Conservation (phyloP, 2,113 vertebrate species). For the Lophochroa leadbeateri region DNA sequence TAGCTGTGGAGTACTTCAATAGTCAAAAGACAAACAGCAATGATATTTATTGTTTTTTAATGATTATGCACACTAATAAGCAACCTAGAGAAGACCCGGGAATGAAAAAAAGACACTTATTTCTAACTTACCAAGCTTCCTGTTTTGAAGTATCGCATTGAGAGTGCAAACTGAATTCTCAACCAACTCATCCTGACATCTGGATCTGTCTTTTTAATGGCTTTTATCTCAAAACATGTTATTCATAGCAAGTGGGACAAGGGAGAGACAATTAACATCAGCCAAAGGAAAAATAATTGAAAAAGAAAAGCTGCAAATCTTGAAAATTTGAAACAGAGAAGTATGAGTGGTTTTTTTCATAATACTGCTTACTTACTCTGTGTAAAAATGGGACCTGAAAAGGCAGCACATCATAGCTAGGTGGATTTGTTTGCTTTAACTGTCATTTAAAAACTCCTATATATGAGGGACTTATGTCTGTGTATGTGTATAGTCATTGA, state of each 20-base stretch:
- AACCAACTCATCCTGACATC: not conserved
- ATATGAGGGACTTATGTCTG: not conserved
- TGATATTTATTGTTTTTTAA: fast-evolving
- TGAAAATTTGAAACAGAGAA: not conserved
- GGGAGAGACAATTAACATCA: not conserved
- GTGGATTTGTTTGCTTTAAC: not conserved
- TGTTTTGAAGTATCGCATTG: not conserved
- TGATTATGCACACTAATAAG: not conserved
- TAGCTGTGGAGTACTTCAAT: not conserved
- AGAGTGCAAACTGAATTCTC: not conserved
- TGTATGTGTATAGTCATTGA: not conserved
- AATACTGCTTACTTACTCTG: not conserved
- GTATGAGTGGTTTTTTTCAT: not conserved
- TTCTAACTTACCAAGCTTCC: not conserved
- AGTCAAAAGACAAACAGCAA: not conserved
- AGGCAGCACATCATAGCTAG: not conserved
- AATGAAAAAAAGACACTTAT: not conserved
- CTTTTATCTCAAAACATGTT: not conserved
- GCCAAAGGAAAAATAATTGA: not conserved
- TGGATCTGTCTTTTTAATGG: not conserved
- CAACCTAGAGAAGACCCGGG: not conserved
- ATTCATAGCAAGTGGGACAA: not conserved
- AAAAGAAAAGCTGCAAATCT: not conserved
- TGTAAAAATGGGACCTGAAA: not conserved
- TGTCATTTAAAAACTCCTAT: not conserved